phyloP scores from a whole-genome alignment of 2,797 vertebrate species.

The Typhlichthys subterraneus region DNA sequence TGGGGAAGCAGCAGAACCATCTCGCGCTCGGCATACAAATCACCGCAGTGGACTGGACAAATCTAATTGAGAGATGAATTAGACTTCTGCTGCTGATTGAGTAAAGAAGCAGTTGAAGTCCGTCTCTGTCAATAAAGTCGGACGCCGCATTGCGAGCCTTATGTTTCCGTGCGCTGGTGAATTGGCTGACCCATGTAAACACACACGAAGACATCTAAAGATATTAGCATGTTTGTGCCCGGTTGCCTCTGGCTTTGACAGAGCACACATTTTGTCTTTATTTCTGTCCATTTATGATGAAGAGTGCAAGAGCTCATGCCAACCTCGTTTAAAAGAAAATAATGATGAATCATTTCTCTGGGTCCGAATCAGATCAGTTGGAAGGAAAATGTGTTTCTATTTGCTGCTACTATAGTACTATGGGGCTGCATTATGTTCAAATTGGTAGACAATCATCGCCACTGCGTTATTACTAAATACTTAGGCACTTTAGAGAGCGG shows the following conservation, averaged over 20 bases:
- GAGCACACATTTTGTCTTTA: slow-evolving; percentile 46
- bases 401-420: background rate
- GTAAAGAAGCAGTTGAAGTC: slow-evolving; percentile 59
- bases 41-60: slow-evolving; percentile 61
- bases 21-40: slow-evolving; percentile 67
- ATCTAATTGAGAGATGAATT: slow-evolving; percentile 78
- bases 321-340: slow-evolving; percentile 65
- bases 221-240: slow-evolving; percentile 36
- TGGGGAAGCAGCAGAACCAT: slow-evolving; percentile 73
- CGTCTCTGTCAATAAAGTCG: slow-evolving; percentile 54
- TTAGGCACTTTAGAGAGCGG: background rate
- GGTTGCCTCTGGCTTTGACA: slow-evolving; percentile 54
- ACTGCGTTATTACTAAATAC: background rate
- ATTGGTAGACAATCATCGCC: too few relatives aligned
- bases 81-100: slow-evolving; percentile 67
- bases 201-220: slow-evolving; percentile 63
- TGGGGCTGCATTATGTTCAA: background rate
- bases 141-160: slow-evolving; percentile 38
- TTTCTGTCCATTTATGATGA: slow-evolving; percentile 55
- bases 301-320: slow-evolving; percentile 59
- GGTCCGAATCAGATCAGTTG: slow-evolving; percentile 46
- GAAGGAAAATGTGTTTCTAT: background rate
- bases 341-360: slow-evolving; percentile 56
- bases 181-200: slow-evolving; percentile 28
- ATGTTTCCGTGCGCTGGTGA: slow-evolving; percentile 6